Base-by-base conservation (phyloP, 2,797 vertebrate species). In the Silurus lanzhouensis region DNA sequence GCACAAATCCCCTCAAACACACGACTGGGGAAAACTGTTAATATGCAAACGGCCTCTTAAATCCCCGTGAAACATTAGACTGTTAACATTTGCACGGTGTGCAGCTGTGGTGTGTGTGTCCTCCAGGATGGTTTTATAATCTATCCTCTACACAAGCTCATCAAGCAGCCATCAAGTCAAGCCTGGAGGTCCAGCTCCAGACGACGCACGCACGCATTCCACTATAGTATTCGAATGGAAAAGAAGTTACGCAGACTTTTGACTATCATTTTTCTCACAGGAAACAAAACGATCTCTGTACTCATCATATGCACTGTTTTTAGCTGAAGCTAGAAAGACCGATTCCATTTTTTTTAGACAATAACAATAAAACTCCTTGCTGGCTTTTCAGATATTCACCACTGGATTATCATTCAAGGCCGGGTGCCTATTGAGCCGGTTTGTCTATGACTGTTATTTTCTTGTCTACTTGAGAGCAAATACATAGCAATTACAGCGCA, bases 21-120 rank as follows among this genome's bases (percentile, higher is more conserved):
- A 31, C 78, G 63, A 61, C 55, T 19, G 58, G 48, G 48, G 72
- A 81, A 80, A 72, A 78, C 19, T 57, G 60, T 86, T 38, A 83
- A 83, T 84, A 86, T 76, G 86, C 58, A 86, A 83, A 86, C 88
- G n/a, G 27, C 4, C 85, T 81, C 81, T 83, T 91, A 91, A 92
- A 91, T 88, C 82, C 79, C 83, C 71, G 48, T 86, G 83, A 87
- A 84, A 86, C 55, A 86, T 79, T 66, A 64, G 75, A 68, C 78
- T 79, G 82, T 89, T 88, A 90, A 87, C 88, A 88, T 82, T 86
- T 82, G 55, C 64, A 81, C 66, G 46, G 68, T 85, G 58, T 83
- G 82, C 89, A 92, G 89, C 88, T 90, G 88, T 86, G 86, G 31
- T 71, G 76, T 17, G 82, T 52, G 48, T 67, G 67, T 89, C 27